Evolutionary conservation across 2,888 invertebrate species (phyloP).

Genomic region (Athetis lepigone): DNA sequence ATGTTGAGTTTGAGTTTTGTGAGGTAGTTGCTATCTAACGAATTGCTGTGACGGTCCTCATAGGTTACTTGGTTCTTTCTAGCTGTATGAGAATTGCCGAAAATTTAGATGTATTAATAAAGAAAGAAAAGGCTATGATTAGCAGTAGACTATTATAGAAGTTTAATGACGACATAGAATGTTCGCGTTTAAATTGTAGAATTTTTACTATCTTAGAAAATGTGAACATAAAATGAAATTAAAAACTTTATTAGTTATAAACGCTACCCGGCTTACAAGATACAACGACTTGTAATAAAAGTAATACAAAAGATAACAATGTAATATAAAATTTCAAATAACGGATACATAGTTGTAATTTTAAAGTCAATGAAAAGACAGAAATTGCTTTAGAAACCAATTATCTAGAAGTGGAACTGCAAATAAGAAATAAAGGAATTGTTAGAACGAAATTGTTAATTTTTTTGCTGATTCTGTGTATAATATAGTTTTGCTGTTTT

Average conservation of each 20-base stretch:
- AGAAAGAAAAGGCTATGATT: too few relatives aligned
- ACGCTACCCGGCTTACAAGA: slow-evolving; percentile 12
- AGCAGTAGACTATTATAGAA: too few relatives aligned
- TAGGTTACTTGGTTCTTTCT: too few relatives aligned
- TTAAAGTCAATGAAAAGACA: slow-evolving; percentile 37
- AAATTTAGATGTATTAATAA: too few relatives aligned
- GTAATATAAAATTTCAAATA: slow-evolving; percentile 31
- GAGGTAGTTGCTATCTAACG: too few relatives aligned
- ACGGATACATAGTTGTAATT: slow-evolving; percentile 45
- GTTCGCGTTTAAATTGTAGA: background rate
- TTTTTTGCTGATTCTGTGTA: slow-evolving; percentile 17
- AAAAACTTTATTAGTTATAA: slow-evolving; percentile 28
- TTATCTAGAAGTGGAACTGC: slow-evolving; percentile 42
- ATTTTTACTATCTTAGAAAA: background rate
- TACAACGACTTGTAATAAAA: slow-evolving; percentile 34
- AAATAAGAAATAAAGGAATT: slow-evolving; percentile 55
- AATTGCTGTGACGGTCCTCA: too few relatives aligned
- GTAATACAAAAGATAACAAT: slow-evolving; percentile 44
- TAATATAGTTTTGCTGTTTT: slow-evolving; percentile 19
- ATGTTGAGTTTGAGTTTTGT: too few relatives aligned
- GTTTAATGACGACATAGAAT: too few relatives aligned
- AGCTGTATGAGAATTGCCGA: too few relatives aligned
- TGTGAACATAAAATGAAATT: slow-evolving; percentile 10
- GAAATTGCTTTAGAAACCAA: slow-evolving; percentile 49
- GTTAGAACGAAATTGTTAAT: slow-evolving; percentile 27